Evolutionary conservation across 2,113 vertebrate genomes (phyloP).

Genomic region (Toxotes jaculatrix): DNA sequence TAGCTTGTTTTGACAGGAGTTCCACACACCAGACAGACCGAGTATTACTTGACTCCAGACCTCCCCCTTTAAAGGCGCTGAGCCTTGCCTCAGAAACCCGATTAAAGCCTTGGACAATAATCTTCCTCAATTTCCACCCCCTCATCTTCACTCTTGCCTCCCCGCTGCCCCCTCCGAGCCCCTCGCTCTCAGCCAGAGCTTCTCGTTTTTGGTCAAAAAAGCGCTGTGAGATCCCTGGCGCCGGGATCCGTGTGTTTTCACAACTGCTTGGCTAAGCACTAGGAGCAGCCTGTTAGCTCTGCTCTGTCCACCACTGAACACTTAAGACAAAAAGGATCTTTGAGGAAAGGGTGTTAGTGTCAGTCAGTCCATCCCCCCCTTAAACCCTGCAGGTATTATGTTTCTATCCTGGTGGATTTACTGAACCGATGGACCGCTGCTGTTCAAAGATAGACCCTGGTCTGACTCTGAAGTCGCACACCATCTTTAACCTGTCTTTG

Average conservation of each 20-base stretch:
- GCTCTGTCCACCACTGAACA: conserved; percentile 37
- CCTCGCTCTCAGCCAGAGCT: conserved; percentile 46
- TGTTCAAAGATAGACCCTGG: conserved; percentile 38
- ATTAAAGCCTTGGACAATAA: conserved; percentile 67
- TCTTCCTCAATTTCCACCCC: conserved; percentile 58
- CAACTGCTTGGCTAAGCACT: conserved; percentile 68
- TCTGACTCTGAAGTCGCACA: conserved; percentile 25
- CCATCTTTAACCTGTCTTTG: conserved; percentile 25
- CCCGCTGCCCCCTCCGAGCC: background rate
- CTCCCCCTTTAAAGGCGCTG: conserved; percentile 45
- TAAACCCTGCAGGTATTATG: conserved; percentile 56
- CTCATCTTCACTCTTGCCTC: conserved; percentile 49
- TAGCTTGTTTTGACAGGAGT: conserved; percentile 75
- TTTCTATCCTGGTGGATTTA: conserved; percentile 66
- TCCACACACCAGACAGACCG: conserved; percentile 55
- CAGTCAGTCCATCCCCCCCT: conserved; percentile 9
- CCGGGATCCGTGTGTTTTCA: conserved; percentile 69
- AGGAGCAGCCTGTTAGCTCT: conserved; percentile 34
- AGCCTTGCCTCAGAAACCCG: conserved; percentile 57
- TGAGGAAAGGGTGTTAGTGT: conserved; percentile 61
- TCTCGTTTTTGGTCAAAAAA: conserved; percentile 48
- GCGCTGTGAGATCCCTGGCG: conserved; percentile 54
- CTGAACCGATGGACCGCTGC: conserved; percentile 38
- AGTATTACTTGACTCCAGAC: conserved; percentile 61
- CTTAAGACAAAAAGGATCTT: conserved; percentile 61